phyloP scores from a whole-genome alignment of 2,797 vertebrate genomes.

The Pipistrellus pygmaeus region DNA sequence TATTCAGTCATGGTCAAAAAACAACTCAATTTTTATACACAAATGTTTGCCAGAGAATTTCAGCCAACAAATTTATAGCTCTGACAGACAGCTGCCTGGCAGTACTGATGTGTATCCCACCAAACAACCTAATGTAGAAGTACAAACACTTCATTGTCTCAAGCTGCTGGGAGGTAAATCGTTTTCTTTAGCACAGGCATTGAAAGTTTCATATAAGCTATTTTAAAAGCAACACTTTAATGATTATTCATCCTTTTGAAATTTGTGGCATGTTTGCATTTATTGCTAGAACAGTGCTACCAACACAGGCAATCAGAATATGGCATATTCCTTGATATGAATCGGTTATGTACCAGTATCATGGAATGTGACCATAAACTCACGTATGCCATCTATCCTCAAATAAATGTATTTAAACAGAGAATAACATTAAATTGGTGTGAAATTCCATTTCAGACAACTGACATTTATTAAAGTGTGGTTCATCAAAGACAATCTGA shows the following conservation, averaged over 20 bases:
- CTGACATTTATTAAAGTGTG: constrained; percentile 62
- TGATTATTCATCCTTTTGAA: constrained; percentile 74
- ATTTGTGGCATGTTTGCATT: constrained; percentile 53
- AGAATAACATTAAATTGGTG: not conserved
- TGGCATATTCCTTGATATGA: constrained; percentile 1
- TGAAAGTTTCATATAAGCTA: constrained; percentile 85
- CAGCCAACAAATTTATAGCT: constrained; percentile 90
- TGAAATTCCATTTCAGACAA: constrained; percentile 40
- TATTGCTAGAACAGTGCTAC: not conserved
- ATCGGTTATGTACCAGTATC: constrained; percentile 57
- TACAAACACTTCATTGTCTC: constrained; percentile 89
- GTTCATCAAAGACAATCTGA: constrained; percentile 46
- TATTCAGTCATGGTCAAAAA: constrained; percentile 97
- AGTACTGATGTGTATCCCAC: constrained; percentile 91
- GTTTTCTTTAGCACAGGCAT: constrained; percentile 85
- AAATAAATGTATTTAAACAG: not conserved
- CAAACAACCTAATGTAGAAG: constrained; percentile 93
- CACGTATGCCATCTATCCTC: constrained; percentile 4
- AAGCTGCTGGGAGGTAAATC: constrained; percentile 88
- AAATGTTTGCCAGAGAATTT: constrained; percentile 89
- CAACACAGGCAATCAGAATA: not conserved
- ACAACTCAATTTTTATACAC: constrained; percentile 99
- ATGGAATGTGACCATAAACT: constrained; percentile 44
- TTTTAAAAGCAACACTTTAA: constrained; percentile 90
- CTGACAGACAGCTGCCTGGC: constrained; percentile 90